Percentiles rank a stretch among this genome's conserved stretches.
Conservation (phyloP, 1,140 invertebrate genomes). For the Conopomorpha cramerella region DNA sequence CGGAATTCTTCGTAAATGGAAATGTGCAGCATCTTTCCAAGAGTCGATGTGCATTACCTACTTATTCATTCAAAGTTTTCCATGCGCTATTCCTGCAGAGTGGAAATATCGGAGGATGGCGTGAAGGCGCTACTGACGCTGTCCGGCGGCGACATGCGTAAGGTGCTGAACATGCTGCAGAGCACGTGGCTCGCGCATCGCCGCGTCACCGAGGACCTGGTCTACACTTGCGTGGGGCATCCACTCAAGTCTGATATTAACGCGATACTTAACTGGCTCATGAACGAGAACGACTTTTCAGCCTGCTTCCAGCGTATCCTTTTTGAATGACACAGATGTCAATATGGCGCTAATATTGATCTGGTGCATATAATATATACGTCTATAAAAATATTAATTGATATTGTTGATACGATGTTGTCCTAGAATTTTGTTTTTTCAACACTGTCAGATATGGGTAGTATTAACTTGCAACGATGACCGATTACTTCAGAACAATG, state of each 20-base stretch:
- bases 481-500: too few species aligned
- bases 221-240: slow-evolving; percentile 97
- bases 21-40: too few species aligned
- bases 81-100: slow-evolving; percentile 59
- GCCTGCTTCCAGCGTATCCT: slow-evolving; percentile 83
- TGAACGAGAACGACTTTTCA: slow-evolving; percentile 84
- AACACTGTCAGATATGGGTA: too few species aligned
- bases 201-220: slow-evolving; percentile 86
- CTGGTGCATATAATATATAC: background rate
- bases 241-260: slow-evolving; percentile 89
- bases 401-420: too few species aligned
- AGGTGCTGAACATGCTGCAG: slow-evolving; percentile 94
- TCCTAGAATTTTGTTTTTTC: too few species aligned
- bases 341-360: background rate
- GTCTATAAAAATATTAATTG: too few species aligned
- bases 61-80: too few species aligned
- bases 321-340: slow-evolving; percentile 20
- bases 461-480: too few species aligned
- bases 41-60: too few species aligned
- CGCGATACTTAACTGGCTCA: slow-evolving; percentile 85
- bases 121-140: slow-evolving; percentile 88
- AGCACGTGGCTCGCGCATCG: slow-evolving; percentile 89
- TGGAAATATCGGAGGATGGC: slow-evolving; percentile 88
- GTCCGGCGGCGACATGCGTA: slow-evolving; percentile 97
- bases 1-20: too few species aligned